Conservation (phyloP, 1,140 invertebrate species). For the Colletes latitarsis region DNA sequence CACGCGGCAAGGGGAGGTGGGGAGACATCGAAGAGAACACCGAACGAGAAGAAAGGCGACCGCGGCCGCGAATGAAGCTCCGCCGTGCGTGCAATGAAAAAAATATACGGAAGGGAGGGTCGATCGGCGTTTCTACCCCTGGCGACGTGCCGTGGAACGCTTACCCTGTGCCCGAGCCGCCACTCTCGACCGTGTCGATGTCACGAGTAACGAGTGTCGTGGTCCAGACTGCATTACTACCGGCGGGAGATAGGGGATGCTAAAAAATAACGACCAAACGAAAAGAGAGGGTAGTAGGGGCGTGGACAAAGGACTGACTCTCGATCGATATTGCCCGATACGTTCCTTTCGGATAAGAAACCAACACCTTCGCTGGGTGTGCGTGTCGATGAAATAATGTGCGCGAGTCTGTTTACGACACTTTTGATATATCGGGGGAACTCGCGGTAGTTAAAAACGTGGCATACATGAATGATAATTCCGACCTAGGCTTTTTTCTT, state of each 20-base stretch:
- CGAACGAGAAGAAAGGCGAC: conserved; percentile 13
- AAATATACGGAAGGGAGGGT: conserved; percentile 5
- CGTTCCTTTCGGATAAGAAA: conserved; percentile 33
- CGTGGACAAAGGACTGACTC: too few species aligned
- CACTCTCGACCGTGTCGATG: conserved; percentile 7
- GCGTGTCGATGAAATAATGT: too few species aligned
- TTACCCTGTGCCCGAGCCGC: conserved; percentile 45
- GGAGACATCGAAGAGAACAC: background rate
- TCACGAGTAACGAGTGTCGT: conserved; percentile 45
- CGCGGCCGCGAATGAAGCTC: conserved; percentile 13
- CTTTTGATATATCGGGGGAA: too few species aligned
- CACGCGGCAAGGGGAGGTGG: background rate
- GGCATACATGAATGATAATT: too few species aligned
- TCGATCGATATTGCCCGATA: conserved; percentile 36
- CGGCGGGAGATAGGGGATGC: conserved; percentile 1
- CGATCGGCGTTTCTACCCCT: conserved; percentile 31
- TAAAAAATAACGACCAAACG: conserved; percentile 16
- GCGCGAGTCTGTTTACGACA: too few species aligned
- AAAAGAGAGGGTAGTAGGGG: too few species aligned
- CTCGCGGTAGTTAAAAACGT: too few species aligned
- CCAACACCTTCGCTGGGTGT: conserved; percentile 3
- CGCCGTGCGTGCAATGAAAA: conserved; percentile 18
- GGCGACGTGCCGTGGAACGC: conserved; percentile 29
- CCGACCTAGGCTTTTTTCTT: too few species aligned
- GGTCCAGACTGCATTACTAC: conserved; percentile 18